Base-by-base conservation (phyloP, 2,113 vertebrate genomes). In the Hyperoodon ampullatus region DNA sequence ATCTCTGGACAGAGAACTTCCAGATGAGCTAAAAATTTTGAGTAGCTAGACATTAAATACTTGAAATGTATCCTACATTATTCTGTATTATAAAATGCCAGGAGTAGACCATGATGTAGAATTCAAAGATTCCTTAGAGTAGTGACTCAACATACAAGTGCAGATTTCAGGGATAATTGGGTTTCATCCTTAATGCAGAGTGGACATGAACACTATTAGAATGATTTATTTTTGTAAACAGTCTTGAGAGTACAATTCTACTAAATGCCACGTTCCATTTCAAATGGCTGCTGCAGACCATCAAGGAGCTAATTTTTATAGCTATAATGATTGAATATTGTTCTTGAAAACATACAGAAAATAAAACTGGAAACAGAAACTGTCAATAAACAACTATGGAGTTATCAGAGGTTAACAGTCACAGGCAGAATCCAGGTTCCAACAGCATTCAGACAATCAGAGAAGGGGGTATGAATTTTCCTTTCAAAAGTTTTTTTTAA, bases 401-500 rank as follows among this genome's bases (percentile, higher is more conserved):
- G 61, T 78, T 11, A 91, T 82, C 86, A 95, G 60, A 96, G 21
- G 90, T 24, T 78, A 92, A 89, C 28, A 61, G 60, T 75, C 75
- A 81, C 6, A 88, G 80, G 88, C 4, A 94, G 30, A 83, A n/a
- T 75, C 6, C 63, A 82, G 39, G 72, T 39, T 96, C 84, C 19
- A 47, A 19, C 65, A 97, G 81, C n/a, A 18, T 0, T 95, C 96
- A 95, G 78, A 42, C 63, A 50, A 75, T 95, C 70, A 96, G 72
- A 98, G 93, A 96, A 78, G 53, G 70, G 78, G 0, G 55, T 33
- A 72, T 1, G 50, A 93, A 96, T 47, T 90, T 97, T 88, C 93
- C 89, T 93, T 93, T 98, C 95, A 98, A 97, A 90, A 78, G 50
- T 18, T 21, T 63, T 21, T 50, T 26, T 63, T 26, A 14, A 95